Evolutionary conservation across 2,113 vertebrate genomes (phyloP).

Genomic region (Neofelis nebulosa): DNA sequence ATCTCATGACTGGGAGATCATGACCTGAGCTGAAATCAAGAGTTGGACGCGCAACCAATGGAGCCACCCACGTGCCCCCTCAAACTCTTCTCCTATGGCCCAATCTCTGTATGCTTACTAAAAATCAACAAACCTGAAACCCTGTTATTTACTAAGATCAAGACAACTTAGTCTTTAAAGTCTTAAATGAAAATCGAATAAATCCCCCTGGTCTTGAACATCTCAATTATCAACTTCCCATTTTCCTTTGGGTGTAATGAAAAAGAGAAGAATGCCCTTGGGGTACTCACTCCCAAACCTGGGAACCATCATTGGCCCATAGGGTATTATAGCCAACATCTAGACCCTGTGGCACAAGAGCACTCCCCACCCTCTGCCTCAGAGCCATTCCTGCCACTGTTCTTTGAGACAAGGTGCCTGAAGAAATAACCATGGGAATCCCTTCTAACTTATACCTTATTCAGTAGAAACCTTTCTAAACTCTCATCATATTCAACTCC

Average conservation of each 20-base stretch:
- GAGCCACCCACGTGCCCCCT: no score
- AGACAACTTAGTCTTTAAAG: neutral
- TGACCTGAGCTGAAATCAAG: no score
- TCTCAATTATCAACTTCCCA: neutral
- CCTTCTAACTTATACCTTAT: neutral
- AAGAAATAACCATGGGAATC: neutral
- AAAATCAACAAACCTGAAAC: neutral
- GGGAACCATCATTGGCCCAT: neutral
- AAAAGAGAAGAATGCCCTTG: neutral
- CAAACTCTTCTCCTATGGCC: neutral
- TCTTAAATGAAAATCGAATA: neutral
- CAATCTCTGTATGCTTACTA: neutral
- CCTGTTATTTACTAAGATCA: neutral
- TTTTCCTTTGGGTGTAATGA: neutral
- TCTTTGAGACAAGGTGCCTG: neutral
- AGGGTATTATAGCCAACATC: neutral
- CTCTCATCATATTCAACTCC: neutral
- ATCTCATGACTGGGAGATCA: no score
- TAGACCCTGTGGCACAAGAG: neutral
- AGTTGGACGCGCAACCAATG: no score
- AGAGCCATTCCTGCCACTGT: neutral
- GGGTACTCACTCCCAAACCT: neutral
- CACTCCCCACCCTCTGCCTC: neutral
- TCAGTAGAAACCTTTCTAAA: neutral
- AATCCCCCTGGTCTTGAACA: neutral